Evolutionary conservation across 2,113 vertebrate species (phyloP), one percentile per base, ranked within the genome.

Genomic region (Turdus rufiventris): DNA sequence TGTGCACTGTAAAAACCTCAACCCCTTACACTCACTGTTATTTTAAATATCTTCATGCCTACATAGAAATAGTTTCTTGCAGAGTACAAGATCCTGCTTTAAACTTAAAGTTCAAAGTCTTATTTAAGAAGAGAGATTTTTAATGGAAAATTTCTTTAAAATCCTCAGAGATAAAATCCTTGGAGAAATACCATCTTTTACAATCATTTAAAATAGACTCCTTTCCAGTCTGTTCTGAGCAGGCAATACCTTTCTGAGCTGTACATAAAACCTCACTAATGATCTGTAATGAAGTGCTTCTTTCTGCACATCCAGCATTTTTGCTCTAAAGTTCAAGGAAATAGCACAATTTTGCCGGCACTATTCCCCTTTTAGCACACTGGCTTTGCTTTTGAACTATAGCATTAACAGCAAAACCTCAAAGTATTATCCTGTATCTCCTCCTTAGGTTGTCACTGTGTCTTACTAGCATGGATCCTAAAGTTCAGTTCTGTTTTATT

Each of bases 271-370:
- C 96, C 75, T 85, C 96, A 82, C 94, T 98, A 97, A 97, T 97
- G 96, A 97, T 96, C 94, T 96, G 61, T 97, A 97, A 98, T 96
- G 96, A 97, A 98, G 87, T 93, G 57, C 92, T 94, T 96, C 66
- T 96, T 97, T 97, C 96, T 97, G 96, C 93, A 97, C 81, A 97
- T 85, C 65, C 63, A 97, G 97, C 94, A 96, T 94, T 97, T 98
- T 97, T 95, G 12, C 93, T 94, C 89, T 93, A 96, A 97, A 96
- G 57, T 97, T 97, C 88, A 96, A 97, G 94, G 96, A 93, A 97
- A 97, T 67, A 96, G 87, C 76, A 90, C 74, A 79, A 48, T 95
- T 97, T 98, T 97, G 67, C 79, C 85, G 93, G 85, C 53, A 78
- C 48, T 85, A 38, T 91, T 96, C 72, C 70, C 76, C 87, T 96